phyloP scores from a whole-genome alignment of 1,140 invertebrate genomes.

The Leptestheria dahalacensis region DNA sequence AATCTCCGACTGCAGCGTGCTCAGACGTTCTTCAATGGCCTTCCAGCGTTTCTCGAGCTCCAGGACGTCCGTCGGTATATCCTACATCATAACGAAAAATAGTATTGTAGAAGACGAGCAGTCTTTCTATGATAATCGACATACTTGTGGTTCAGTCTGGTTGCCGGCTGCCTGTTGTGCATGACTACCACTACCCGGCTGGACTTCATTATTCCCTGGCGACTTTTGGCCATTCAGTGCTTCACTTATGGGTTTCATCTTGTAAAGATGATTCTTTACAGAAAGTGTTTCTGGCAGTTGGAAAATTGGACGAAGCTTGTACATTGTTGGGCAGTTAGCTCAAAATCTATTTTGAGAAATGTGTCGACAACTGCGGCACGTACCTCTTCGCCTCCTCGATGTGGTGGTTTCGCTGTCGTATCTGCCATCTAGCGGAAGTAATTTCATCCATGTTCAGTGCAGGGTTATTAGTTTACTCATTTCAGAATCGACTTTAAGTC shows the following conservation, averaged over 20 bases:
- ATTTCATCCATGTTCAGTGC: background rate
- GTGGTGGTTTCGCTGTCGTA: no score
- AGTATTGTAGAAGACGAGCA: background rate
- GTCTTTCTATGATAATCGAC: background rate
- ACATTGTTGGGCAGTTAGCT: slow-evolving; percentile 34
- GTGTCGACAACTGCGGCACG: background rate
- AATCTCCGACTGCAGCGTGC: slow-evolving; percentile 11
- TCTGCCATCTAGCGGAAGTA: background rate
- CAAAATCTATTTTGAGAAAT: slow-evolving; percentile 13
- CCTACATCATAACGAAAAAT: background rate
- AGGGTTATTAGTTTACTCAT: no score
- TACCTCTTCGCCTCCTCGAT: no score
- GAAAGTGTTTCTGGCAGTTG: slow-evolving; percentile 30
- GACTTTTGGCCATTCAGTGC: slow-evolving; percentile 2
- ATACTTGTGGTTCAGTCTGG: background rate
- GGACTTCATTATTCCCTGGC: background rate
- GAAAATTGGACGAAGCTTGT: slow-evolving; percentile 36
- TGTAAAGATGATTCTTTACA: slow-evolving; percentile 19
- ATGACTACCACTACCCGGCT: no score
- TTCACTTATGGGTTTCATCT: slow-evolving; percentile 12
- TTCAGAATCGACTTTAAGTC: no score
- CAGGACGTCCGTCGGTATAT: background rate
- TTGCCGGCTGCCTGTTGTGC: background rate
- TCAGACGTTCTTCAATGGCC: background rate
- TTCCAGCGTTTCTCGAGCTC: slow-evolving; percentile 12